These are phyloP conservation scores for Artibeus jamaicensis DNA, from an alignment of 2,797 vertebrate species.

Conservation along the genomic window DNA sequence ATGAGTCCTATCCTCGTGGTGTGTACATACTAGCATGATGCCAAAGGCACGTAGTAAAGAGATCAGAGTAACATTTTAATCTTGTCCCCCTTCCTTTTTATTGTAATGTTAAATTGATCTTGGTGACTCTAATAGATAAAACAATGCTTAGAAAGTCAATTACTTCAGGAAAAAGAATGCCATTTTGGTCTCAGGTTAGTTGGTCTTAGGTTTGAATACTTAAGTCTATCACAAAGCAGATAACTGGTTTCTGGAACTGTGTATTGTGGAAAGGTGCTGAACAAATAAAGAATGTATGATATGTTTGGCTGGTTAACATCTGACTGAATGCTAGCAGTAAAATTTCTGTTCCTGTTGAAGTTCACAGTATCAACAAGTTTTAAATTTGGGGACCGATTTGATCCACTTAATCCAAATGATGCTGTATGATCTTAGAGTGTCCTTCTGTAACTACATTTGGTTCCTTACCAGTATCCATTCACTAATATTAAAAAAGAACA, in stretches of 20 bases:
- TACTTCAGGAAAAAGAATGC: not conserved
- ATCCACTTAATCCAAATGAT: not conserved
- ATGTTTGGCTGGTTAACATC: not conserved
- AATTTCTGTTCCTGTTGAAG: not conserved
- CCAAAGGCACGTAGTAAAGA: not conserved
- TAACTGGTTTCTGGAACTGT: not conserved
- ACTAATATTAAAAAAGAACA: not conserved
- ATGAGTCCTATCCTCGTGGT: not conserved
- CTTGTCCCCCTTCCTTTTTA: not conserved
- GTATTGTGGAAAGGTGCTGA: not conserved
- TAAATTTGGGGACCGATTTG: not conserved
- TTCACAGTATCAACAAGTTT: not conserved
- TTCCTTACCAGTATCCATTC: not conserved
- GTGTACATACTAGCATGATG: not conserved
- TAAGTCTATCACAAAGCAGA: not conserved
- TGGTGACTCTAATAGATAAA: not conserved
- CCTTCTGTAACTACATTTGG: not conserved
- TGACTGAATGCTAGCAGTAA: not conserved
- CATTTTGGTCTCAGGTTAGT: not conserved
- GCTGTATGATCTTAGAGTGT: not conserved
- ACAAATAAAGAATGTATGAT: not conserved
- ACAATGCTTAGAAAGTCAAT: not conserved
- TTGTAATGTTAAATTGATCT: not conserved
- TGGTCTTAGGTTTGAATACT: not conserved
- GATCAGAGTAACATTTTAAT: too few relatives aligned